These are phyloP conservation scores for Pseudopipra pipra DNA, from an alignment of 2,113 vertebrate genomes.

Conservation along the genomic window DNA sequence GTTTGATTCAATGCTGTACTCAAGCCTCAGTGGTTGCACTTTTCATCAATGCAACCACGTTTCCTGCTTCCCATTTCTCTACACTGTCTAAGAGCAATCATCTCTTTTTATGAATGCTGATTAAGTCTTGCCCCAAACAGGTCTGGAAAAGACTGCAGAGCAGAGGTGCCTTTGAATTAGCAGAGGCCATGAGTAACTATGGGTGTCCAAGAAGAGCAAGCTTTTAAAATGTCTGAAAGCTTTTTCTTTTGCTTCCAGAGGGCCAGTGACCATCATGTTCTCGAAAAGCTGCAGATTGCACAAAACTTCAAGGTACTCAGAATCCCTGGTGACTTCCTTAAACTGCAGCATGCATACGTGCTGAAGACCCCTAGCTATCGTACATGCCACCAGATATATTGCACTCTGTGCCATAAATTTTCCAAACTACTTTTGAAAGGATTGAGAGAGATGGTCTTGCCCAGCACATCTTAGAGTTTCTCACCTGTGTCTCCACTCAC, in stretches of 20 bases:
- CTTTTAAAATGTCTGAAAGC: background rate
- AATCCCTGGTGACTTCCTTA: background rate
- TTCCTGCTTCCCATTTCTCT: background rate
- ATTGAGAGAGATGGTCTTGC: background rate
- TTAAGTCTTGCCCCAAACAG: background rate
- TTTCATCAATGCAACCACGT: background rate
- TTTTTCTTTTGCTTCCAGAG: background rate
- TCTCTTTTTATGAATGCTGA: background rate
- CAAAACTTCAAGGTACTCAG: background rate
- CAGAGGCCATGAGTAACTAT: background rate
- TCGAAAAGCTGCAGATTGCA: background rate
- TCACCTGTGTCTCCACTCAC: fast-evolving
- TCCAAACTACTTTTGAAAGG: background rate
- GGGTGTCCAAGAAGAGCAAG: background rate
- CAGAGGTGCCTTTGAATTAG: background rate
- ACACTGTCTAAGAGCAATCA: background rate
- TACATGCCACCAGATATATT: background rate
- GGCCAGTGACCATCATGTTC: fast-evolving
- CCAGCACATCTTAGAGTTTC: background rate
- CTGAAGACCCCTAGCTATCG: background rate
- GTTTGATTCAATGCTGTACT: background rate
- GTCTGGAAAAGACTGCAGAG: background rate
- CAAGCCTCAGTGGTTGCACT: background rate
- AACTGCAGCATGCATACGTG: background rate
- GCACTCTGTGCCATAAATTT: background rate